Percentiles rank a stretch among this genome's conserved stretches.
These are phyloP conservation scores for Cinara cedri DNA, from an alignment of 2,888 invertebrate species.

Conservation along the genomic window DNA sequence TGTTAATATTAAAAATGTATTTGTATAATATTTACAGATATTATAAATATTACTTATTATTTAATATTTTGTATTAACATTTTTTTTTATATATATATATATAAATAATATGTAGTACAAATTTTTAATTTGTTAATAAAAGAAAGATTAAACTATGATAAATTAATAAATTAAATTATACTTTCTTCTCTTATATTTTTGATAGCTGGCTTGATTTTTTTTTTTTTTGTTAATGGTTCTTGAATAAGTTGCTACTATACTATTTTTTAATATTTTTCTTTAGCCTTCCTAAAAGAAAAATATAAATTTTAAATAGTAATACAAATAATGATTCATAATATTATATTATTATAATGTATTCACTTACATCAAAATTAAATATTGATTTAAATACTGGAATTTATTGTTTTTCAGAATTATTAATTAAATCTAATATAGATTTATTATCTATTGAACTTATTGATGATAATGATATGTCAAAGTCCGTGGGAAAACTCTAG, in stretches of 20 bases:
- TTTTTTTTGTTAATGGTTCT: not conserved
- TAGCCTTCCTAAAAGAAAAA: not conserved
- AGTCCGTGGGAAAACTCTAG: not conserved
- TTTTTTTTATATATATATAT: slow-evolving; percentile 13
- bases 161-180: slow-evolving; percentile 20
- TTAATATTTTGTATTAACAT: slow-evolving; percentile 16
- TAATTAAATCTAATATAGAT: too few relatives aligned
- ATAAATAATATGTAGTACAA: slow-evolving; percentile 48
- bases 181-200: not conserved
- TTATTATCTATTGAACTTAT: not conserved
- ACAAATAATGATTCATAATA: not conserved
- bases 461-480: not conserved
- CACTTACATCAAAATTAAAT: not conserved
- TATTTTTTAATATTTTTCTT: not conserved
- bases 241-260: not conserved
- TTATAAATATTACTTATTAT: slow-evolving; percentile 23
- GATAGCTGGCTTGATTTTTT: too few relatives aligned
- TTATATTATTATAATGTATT: not conserved
- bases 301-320: not conserved
- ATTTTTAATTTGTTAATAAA: slow-evolving; percentile 44
- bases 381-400: not conserved
- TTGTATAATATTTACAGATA: slow-evolving; percentile 17
- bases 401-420: not conserved
- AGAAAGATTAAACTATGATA: slow-evolving; percentile 14
- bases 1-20: slow-evolving; percentile 47